phyloP scores from a whole-genome alignment of 2,113 vertebrate species.

The Daphoenositta chrysoptera region DNA sequence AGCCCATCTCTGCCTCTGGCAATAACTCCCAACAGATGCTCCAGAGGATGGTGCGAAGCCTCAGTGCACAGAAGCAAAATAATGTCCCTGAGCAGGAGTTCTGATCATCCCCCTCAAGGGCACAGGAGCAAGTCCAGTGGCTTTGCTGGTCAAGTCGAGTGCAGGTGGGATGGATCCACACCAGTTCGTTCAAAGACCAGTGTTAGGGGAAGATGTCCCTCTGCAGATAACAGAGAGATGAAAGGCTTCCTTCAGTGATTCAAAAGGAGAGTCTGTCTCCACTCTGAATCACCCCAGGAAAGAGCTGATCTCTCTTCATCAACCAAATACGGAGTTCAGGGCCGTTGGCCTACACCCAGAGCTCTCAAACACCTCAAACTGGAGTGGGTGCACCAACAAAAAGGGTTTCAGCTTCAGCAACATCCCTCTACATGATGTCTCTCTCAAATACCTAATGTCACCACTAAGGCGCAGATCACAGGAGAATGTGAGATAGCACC shows the following conservation, averaged over 20 bases:
- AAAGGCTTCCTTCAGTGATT: constrained; percentile 36
- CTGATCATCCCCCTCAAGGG: background rate
- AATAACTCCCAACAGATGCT: background rate
- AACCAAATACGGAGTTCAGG: background rate
- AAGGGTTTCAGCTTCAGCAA: background rate
- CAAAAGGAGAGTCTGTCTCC: background rate
- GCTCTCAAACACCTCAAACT: background rate
- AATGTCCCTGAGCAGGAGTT: background rate
- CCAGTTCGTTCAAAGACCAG: background rate
- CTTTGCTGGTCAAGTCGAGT: background rate
- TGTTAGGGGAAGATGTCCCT: background rate
- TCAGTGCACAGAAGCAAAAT: background rate
- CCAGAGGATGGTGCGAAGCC: background rate
- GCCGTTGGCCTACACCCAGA: background rate
- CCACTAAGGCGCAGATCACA: background rate
- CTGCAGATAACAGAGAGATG: background rate
- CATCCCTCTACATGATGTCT: background rate
- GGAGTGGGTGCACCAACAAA: background rate
- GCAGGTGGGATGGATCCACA: background rate
- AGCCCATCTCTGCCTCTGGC: background rate
- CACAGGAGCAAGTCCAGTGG: background rate
- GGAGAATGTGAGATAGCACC: background rate
- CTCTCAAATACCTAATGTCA: background rate
- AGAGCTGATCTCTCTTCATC: background rate
- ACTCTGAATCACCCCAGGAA: background rate